Evolutionary conservation across 2,113 vertebrate species (phyloP).

Genomic region (Microtus pennsylvanicus): DNA sequence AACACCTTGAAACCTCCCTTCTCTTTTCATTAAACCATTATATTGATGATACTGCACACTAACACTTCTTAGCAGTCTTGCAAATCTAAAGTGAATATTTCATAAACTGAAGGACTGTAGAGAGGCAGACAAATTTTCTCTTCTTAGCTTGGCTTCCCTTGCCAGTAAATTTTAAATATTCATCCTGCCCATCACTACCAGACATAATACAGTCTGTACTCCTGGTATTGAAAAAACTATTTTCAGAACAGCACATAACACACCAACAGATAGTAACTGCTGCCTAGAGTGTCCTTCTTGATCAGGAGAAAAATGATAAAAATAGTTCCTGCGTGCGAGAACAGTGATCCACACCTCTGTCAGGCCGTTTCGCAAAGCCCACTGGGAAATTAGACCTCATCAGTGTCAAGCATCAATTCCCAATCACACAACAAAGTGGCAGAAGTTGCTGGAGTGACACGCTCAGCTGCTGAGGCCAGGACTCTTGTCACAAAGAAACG

Average conservation of each 20-base stretch:
- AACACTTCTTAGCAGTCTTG: background rate
- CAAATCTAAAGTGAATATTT: background rate
- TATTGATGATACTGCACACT: background rate
- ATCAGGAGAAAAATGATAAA: conserved; percentile 40
- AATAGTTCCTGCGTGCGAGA: conserved; percentile 40
- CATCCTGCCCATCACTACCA: background rate
- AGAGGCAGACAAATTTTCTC: background rate
- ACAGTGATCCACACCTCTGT: conserved; percentile 54
- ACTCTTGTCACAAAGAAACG: conserved; percentile 64
- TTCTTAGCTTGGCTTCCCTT: background rate
- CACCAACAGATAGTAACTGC: background rate
- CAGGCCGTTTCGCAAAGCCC: conserved; percentile 55
- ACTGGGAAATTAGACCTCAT: conserved; percentile 81
- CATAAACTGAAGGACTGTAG: background rate
- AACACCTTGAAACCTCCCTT: background rate
- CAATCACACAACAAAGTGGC: conserved; percentile 73
- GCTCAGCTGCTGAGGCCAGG: conserved; percentile 65
- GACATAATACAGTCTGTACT: background rate
- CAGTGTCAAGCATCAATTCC: conserved; percentile 78
- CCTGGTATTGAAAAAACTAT: background rate
- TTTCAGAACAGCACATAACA: background rate
- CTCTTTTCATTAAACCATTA: background rate
- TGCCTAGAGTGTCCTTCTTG: background rate
- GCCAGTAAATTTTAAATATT: background rate
- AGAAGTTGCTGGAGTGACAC: conserved; percentile 73